Base-by-base conservation (phyloP, 2,797 vertebrate species). In the Gallirallus australis region DNA sequence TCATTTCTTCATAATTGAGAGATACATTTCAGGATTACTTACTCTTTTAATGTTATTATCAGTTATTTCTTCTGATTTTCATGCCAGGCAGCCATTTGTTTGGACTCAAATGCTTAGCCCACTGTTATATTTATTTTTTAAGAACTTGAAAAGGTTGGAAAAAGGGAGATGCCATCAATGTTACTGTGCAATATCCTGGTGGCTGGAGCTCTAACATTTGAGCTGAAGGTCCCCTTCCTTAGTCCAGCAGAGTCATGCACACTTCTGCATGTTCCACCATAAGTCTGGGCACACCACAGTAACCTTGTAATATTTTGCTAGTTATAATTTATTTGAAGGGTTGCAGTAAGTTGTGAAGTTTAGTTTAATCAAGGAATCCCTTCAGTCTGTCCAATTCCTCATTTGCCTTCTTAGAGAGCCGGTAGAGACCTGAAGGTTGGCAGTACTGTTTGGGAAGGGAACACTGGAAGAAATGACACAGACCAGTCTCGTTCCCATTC, bases 31-130 rank as follows among this genome's bases (percentile, higher is more conserved):
- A 89, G 61, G 42, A 73, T 89, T 78, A 50, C 53, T 54, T 82
- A n/a, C 24, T 86, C 56, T 86, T 89, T 54, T 75, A 80, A 57
- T 69, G 33, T 42, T 77, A 69, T 61, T 95, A 93, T 85, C 61
- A 15, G 1, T 65, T 94, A 60, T 73, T 90, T 85, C 8, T 70
- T 82, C 40, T 82, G 80, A 57, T 31, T 82, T 86, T 37, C 61
- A 39, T 82, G 60, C 35, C 37, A 71, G 72, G 23, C 4, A 11
- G 24, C 60, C 20, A 13, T 93, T 93, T 31, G 20, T 81, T 77
- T 82, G 79, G 56, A 31, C 60, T 89, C 31, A 82, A 87, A 68
- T 68, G 33, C 39, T 89, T 52, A 33, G 28, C 45, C n/a, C 25
- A 35, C 47, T 56, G 24, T 40, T 56, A 27, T 21, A 28, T 75